Evolutionary conservation across 2,797 vertebrate species (phyloP), one percentile per base, ranked within the genome.

Genomic region (Pelodytes ibericus): DNA sequence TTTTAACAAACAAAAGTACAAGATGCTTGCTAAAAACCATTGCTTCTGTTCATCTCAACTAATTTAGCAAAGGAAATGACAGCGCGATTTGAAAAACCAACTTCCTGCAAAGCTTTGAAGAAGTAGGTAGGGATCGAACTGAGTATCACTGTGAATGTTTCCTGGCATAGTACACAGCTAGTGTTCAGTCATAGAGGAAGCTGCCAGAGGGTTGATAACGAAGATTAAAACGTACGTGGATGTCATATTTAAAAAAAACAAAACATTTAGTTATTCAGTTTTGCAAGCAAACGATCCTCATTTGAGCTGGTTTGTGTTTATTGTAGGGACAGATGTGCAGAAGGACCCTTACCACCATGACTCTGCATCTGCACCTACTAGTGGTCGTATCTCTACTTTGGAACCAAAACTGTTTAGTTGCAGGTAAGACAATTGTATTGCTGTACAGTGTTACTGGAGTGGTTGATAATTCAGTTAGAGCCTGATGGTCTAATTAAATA

Each of bases 21-120:
- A 9, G 22, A 1, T 2, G 22, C n/a, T 53, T 53, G 49, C 22
- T 3, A 7, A 18, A n/a, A 15, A 16, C 4, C 4, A 22, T 13
- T 53, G n/a, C 49, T 8, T 53, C 20, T 26, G 15, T 51, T 73
- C 53, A 24, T 68, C 22, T 41, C 15, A 56, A 62, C 25, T 57
- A 65, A 30, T 61, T 59, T 8, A 39, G 25, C 70, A 73, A 73
- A 79, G 76, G 76, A 79, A 79, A 73, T 79, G 71, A 73, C 76
- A 79, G 25, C 44, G 76, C 64, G 64, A 63, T 73, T 78, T 66
- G 61, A 73, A 74, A 73, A 79, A 65, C 67, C 74, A 77, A 62
- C 76, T 79, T 79, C 76, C 76, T 79, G 76, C 57, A 68, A 30
- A 68, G 70, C 56, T 62, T 73, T 79, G 71, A 79, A 79, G 71